A percentile compares a stretch with the other conserved stretches of the same genome.
These are phyloP conservation scores for Sebastiscus albofasciatus DNA, from an alignment of 2,797 vertebrate genomes.

Conservation along the genomic window DNA sequence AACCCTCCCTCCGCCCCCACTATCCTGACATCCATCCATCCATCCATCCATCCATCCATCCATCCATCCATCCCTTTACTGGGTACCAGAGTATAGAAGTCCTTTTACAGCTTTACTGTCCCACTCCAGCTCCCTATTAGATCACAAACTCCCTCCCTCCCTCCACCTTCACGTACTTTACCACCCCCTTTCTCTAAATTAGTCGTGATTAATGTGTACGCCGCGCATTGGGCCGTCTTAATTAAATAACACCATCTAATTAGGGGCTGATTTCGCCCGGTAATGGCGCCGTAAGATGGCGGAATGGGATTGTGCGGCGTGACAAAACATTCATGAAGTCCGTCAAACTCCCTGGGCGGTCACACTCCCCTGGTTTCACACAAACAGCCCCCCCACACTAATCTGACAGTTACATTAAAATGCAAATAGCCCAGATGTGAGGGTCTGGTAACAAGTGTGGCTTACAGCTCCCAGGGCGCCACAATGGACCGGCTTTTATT, in stretches of 20 bases:
- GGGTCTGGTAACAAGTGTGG: constrained; percentile 73
- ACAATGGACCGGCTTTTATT: constrained; percentile 4
- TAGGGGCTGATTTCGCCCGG: constrained; percentile 85
- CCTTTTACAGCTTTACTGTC: constrained; percentile 71
- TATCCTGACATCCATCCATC: neutral
- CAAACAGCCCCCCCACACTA: constrained; percentile 62
- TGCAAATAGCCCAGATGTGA: constrained; percentile 80
- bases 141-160: neutral
- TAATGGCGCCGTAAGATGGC: constrained; percentile 79
- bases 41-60: constrained; percentile 7
- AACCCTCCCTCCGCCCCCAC: neutral
- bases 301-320: constrained; percentile 62
- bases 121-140: constrained; percentile 61
- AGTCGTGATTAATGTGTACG: constrained; percentile 87
- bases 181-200: constrained; percentile 75
- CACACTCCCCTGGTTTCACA: constrained; percentile 67
- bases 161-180: constrained; percentile 39
- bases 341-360: constrained; percentile 70
- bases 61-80: neutral
- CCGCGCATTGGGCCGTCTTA: constrained; percentile 83
- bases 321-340: constrained; percentile 63
- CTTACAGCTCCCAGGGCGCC: constrained; percentile 67
- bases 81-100: constrained; percentile 5
- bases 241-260: constrained; percentile 94
- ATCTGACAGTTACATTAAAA: constrained; percentile 83